Evolutionary conservation across 2,888 invertebrate genomes (phyloP), one percentile per base, ranked within the genome.

Genomic region (Hylaea fasciaria): DNA sequence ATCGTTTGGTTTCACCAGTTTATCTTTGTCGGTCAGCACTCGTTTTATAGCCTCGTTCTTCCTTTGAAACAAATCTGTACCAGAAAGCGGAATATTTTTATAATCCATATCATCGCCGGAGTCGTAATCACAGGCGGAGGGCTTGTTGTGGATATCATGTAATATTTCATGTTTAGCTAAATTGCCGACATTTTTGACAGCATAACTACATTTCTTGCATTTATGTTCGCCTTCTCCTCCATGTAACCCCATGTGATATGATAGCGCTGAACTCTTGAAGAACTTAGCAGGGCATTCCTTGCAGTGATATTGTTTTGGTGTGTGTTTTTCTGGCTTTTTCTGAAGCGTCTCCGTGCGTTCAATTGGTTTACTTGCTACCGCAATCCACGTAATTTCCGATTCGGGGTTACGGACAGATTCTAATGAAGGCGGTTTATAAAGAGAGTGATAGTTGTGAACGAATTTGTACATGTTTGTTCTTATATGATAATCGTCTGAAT

Each of bases 401-500:
- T 70, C 70, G 35, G 81, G 73, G 69, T 79, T 83, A 44, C 85
- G 86, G 45, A 83, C 77, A 22, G 86, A 89, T 64, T 93, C 89
- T 47, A 94, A 72, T 59, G 93, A 90, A 8, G 96, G 96, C 59
- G 95, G 94, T 48, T 94, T 94, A 77, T 95, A 94, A 39, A 94
- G 90, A 0, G 94, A 86, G 70, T 95, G 95, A 32, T 94, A 93
- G 37, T 93, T 93, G 75, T 96, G 95, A 66, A 94, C 90, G 39
- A 93, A 93, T 68, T 95, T 93, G 14, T 96, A 86, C 76, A 94
- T 93, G 76, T 94, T 94, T 8, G 96, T 95, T 78, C 95, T 94
- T 29, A 96, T 95, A 80, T 96, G 95, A 82, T 97, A 97, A 74
- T 96, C 96, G 46, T 94, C 93, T 0, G 95, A 94, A 78, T 97